Conservation (phyloP, 1,140 invertebrate genomes). For the Streblospio benedicti region DNA sequence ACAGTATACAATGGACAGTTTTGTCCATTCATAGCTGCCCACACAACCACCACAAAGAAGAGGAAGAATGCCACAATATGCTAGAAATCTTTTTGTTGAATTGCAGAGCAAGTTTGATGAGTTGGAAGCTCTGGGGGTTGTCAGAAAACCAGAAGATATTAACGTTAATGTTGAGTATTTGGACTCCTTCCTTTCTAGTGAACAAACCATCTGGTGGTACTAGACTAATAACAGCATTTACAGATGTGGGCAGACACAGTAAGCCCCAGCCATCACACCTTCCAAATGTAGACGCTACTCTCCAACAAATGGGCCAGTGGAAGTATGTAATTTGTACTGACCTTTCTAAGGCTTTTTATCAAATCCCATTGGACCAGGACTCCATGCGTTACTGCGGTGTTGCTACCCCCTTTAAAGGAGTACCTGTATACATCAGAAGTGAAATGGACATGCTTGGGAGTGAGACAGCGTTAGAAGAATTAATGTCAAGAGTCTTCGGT, state of each 20-base stretch:
- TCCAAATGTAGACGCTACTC: slow-evolving; percentile 20
- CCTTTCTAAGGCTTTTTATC: too few relatives aligned
- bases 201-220: slow-evolving; percentile 17
- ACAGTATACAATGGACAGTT: neutral
- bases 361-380: too few relatives aligned
- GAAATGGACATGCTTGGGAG: slow-evolving; percentile 13
- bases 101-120: slow-evolving; percentile 20
- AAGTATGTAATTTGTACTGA: too few relatives aligned
- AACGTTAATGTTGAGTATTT: slow-evolving; percentile 11
- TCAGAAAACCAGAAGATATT: slow-evolving; percentile 8
- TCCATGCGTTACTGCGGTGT: slow-evolving; percentile 1
- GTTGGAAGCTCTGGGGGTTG: slow-evolving; percentile 8
- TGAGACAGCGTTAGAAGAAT: neutral
- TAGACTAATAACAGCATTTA: slow-evolving; percentile 22
- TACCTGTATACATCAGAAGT: slow-evolving; percentile 16
- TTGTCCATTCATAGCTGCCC: neutral
- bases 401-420: slow-evolving; percentile 1
- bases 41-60: slow-evolving; percentile 23
- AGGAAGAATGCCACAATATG: slow-evolving; percentile 13
- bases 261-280: slow-evolving; percentile 17
- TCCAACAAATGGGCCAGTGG: slow-evolving; percentile 17
- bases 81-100: slow-evolving; percentile 1
- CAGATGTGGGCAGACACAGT: slow-evolving; percentile 16
- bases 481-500: slow-evolving; percentile 15
- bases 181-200: slow-evolving; percentile 16